Evolutionary conservation across 1,140 invertebrate species (phyloP), one percentile per base, ranked within the genome.

Genomic region (Augochlora pura): DNA sequence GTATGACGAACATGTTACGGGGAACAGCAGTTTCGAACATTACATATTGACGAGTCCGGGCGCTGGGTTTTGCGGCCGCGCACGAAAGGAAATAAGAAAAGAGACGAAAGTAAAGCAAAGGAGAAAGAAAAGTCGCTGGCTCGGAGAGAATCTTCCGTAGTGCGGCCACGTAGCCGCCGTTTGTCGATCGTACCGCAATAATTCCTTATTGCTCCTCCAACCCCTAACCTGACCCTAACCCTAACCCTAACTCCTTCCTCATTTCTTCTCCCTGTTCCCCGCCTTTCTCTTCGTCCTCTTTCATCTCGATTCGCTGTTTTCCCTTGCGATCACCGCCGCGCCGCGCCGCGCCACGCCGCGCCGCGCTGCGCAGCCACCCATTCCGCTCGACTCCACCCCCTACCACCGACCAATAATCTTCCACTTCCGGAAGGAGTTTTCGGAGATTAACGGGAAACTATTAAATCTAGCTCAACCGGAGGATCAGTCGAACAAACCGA

Each of bases 141-240:
- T 75, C 32, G 64, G 62, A 72, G 67, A 73, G 62, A 87, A 88
- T 90, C 81, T 91, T 92, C 86, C 77, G 91, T 90, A 93, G 90
- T 92, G 84, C 88, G 88, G 88, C 90, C 92, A 93, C 92, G 93
- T 92, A 92, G 86, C 89, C 87, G 91, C 90, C 91, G 92, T 93
- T 93, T 93, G 92, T 93, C 92, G 91, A 93, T 92, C 90, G 91
- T 90, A 91, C 91, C 92, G 92, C 92, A 93, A 93, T 93, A 93
- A 93, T 93, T 93, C 89, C 91, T 93, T 93, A 93, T 93, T 93
- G 91, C 92, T 92, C 88, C 88, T 84, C 90, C 91, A 89, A 90
- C 86, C 85, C 88, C 86, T 82, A 89, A 81, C 83, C 86, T 77
- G 83, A 84, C 82, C 87, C 86, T 86, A 86, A 85, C 83, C 86